Percentiles rank a stretch among this genome's conserved stretches.
Evolutionary conservation across 2,113 vertebrate genomes (phyloP).

Genomic region (Podarcis cretensis): DNA sequence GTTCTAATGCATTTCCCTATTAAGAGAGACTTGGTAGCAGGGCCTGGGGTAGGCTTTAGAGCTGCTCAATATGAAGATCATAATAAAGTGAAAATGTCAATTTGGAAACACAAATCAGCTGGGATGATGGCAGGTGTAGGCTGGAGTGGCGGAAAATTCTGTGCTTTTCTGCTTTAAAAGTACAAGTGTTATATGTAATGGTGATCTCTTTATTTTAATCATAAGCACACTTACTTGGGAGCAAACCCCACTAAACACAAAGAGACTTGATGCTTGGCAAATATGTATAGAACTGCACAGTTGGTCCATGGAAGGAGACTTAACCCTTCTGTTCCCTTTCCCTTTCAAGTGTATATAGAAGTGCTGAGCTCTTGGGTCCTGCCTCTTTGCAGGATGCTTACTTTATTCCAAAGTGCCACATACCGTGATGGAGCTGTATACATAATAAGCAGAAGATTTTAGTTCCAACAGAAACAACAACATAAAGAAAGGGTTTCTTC

Average conservation of each 20-base stretch:
- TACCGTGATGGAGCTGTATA: background rate
- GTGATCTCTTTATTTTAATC: background rate
- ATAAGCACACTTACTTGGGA: background rate
- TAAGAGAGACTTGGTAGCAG: background rate
- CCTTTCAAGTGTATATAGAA: background rate
- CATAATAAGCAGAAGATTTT: background rate
- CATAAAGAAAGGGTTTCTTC: too few species aligned
- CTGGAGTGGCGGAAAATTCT: background rate
- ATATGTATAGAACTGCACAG: background rate
- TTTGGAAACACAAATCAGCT: background rate
- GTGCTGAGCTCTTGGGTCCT: background rate
- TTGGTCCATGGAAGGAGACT: background rate
- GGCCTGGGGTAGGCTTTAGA: background rate
- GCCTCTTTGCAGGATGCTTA: background rate
- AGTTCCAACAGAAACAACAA: background rate
- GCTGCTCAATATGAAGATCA: background rate
- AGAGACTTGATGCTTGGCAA: background rate
- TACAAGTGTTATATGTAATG: background rate
- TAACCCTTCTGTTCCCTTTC: background rate
- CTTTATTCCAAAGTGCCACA: background rate
- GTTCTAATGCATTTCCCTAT: background rate
- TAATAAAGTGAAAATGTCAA: too few species aligned
- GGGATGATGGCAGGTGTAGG: too few species aligned
- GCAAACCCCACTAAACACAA: background rate
- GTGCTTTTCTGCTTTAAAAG: background rate